Conservation (phyloP, 2,797 vertebrate genomes). For the Neosilurus mollespiculum region DNA sequence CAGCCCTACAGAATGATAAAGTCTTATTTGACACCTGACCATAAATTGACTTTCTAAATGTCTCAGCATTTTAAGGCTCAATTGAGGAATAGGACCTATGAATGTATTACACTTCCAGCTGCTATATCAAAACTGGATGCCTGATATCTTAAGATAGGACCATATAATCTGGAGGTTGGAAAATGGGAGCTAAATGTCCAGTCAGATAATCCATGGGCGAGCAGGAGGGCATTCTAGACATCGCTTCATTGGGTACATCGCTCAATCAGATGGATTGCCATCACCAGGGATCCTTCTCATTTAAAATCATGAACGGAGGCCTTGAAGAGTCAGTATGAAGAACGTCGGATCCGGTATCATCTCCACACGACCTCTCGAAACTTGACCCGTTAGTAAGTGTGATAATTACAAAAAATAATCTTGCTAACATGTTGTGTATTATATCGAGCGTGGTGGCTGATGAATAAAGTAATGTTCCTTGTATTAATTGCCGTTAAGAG, state of each 20-base stretch:
- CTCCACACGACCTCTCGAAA: conserved; percentile 17
- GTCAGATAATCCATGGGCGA: conserved; percentile 39
- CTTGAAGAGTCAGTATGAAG: conserved; percentile 19
- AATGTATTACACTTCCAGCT: conserved; percentile 16
- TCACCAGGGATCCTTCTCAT: conserved; percentile 35
- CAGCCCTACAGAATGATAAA: conserved; percentile 15
- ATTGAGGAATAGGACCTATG: background rate
- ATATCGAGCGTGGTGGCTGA: conserved; percentile 44
- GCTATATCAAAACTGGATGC: conserved; percentile 12
- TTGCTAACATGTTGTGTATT: conserved; percentile 30
- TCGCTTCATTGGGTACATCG: conserved; percentile 34
- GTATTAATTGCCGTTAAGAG: conserved; percentile 52
- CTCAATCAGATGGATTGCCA: conserved; percentile 52
- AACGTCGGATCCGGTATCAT: background rate
- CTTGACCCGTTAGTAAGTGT: conserved; percentile 26
- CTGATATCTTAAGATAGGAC: background rate
- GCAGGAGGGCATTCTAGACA: conserved; percentile 36
- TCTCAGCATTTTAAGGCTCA: conserved; percentile 20
- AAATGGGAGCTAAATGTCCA: conserved; percentile 44
- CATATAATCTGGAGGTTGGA: background rate
- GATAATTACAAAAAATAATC: conserved; percentile 41
- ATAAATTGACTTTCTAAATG: conserved; percentile 31
- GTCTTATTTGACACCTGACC: conserved; percentile 25
- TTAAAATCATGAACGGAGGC: conserved; percentile 12
- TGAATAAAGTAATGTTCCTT: conserved; percentile 51